phyloP scores from a whole-genome alignment of 1,140 invertebrate species.

The Meteorus sp. region DNA sequence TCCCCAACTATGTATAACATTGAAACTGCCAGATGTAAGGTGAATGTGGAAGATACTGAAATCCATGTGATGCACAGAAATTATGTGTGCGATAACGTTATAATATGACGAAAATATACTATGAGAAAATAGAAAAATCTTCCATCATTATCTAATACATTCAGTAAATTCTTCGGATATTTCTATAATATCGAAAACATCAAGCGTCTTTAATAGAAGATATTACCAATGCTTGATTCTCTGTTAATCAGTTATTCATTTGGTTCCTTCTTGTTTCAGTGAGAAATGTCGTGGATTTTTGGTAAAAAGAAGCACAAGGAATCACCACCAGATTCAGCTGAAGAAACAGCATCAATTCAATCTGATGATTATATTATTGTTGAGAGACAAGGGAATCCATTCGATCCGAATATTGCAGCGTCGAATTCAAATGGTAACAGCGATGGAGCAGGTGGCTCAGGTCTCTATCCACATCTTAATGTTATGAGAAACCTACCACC shows the following conservation, averaged over 20 bases:
- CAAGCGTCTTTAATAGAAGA: neutral
- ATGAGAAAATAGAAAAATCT: no score
- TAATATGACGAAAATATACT: no score
- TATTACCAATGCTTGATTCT: no score
- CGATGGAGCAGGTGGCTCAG: conserved; percentile 8
- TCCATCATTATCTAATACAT: neutral
- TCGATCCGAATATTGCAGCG: conserved; percentile 9
- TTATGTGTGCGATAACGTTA: no score
- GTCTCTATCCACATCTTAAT: conserved; percentile 43
- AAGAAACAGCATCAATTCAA: conserved; percentile 34
- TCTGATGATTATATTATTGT: conserved; percentile 46
- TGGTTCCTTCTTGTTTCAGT: conserved; percentile 22
- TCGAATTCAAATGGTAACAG: no score
- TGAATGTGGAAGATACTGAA: no score
- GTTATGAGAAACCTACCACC: conserved; percentile 25
- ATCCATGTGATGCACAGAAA: no score
- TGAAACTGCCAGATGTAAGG: no score
- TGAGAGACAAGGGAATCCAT: conserved; percentile 33
- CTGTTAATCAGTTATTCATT: neutral
- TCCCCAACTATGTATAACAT: no score
- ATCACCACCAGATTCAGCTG: conserved; percentile 41
- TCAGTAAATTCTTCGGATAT: neutral
- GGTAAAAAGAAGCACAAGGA: conserved; percentile 53
- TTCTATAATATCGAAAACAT: neutral
- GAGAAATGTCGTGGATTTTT: conserved; percentile 57